A percentile compares a stretch with the other conserved stretches of the same genome.
Evolutionary conservation across 2,113 vertebrate species (phyloP).

Genomic region (Carettochelys insculpta): DNA sequence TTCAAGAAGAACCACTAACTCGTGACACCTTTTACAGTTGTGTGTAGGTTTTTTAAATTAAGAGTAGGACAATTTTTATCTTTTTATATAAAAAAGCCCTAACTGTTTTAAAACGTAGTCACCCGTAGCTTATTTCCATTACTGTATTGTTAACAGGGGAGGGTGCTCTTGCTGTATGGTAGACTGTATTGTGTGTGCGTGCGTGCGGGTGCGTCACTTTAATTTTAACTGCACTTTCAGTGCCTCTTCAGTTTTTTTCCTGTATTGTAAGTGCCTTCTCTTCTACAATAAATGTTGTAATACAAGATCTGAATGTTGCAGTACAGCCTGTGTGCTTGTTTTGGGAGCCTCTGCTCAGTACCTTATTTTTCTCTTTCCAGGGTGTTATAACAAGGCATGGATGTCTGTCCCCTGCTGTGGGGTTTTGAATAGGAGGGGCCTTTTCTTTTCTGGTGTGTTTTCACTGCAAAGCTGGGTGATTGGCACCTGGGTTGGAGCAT

Average conservation of each 20-base stretch:
- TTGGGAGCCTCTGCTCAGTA: neutral
- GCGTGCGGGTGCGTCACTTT: conserved; percentile 68
- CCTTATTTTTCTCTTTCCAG: neutral
- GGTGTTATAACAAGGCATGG: fast-evolving
- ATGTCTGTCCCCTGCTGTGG: neutral
- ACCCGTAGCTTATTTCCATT: conserved; percentile 77
- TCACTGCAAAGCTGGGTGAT: neutral
- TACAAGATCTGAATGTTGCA: conserved; percentile 68
- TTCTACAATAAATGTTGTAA: conserved; percentile 86
- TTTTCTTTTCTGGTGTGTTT: neutral
- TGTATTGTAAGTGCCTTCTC: conserved; percentile 98
- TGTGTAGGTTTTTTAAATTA: conserved; percentile 67
- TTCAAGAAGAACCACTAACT: conserved; percentile 81
- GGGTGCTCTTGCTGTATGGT: conserved; percentile 74
- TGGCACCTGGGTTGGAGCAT: neutral
- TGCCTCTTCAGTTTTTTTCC: conserved; percentile 59
- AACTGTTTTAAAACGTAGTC: conserved; percentile 80
- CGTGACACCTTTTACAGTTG: conserved; percentile 68
- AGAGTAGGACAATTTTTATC: conserved; percentile 80
- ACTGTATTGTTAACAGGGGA: conserved; percentile 79
- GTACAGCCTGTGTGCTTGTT: neutral
- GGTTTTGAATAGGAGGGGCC: neutral
- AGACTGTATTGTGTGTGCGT: conserved; percentile 19
- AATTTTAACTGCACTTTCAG: conserved; percentile 73
- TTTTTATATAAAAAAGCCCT: conserved; percentile 73